Conservation (phyloP, 1,140 invertebrate genomes). For the Temnothorax nylanderi region DNA sequence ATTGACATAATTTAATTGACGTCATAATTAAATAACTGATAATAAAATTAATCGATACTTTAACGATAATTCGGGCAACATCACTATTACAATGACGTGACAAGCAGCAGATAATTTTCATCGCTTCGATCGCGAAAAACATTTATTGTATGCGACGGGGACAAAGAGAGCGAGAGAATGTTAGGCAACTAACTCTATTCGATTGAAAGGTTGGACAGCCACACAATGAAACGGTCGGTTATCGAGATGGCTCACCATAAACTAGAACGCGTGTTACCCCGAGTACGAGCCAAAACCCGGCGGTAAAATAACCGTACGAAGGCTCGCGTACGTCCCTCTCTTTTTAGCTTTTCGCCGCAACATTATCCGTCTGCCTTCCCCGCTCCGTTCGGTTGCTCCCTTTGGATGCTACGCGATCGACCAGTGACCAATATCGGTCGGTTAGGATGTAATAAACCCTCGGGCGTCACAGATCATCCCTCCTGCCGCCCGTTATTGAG, state of each 20-base stretch:
- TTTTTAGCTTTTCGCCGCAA: conserved; percentile 39
- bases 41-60: neutral
- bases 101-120: conserved; percentile 28
- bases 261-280: conserved; percentile 47
- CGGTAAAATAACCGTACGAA: conserved; percentile 52
- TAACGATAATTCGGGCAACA: neutral
- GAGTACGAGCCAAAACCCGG: conserved; percentile 30
- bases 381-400: conserved; percentile 9
- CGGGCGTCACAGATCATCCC: conserved; percentile 71
- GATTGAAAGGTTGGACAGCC: conserved; percentile 43
- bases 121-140: neutral
- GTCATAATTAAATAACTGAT: neutral
- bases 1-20: neutral
- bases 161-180: neutral
- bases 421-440: conserved; percentile 71
- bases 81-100: neutral
- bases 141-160: neutral
- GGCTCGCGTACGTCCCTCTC: neutral
- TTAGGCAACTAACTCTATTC: conserved; percentile 13
- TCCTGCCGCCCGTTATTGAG: conserved; percentile 63
- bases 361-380: conserved; percentile 2
- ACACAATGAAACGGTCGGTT: conserved; percentile 56
- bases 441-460: conserved; percentile 72
- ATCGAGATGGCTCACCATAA: conserved; percentile 60
- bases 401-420: conserved; percentile 62